These are phyloP conservation scores for Periophthalmus modestus DNA, from an alignment of 2,113 vertebrate genomes.

Conservation along the genomic window DNA sequence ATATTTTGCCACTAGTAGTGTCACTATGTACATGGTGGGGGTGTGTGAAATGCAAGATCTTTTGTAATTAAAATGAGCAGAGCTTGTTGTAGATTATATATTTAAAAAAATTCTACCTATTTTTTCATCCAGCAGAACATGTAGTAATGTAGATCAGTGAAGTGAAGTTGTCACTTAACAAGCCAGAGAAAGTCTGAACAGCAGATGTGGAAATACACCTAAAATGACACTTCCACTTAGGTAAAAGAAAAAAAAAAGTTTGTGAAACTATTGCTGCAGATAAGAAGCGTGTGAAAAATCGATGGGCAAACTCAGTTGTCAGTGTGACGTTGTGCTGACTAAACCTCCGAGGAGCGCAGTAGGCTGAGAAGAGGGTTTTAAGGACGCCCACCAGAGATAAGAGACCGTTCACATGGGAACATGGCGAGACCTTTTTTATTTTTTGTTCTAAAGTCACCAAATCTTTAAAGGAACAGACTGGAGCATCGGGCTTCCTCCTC, in stretches of 20 bases:
- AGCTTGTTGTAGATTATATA: no score
- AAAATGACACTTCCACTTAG: constrained; percentile 55
- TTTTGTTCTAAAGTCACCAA: constrained; percentile 75
- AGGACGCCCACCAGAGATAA: constrained; percentile 78
- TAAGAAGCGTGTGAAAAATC: constrained; percentile 84
- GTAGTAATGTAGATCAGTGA: neutral
- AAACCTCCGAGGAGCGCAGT: constrained; percentile 67
- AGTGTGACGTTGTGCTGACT: constrained; percentile 75
- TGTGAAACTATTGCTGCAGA: constrained; percentile 72
- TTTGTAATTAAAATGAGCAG: no score
- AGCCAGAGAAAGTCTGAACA: constrained; percentile 18
- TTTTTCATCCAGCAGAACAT: no score
- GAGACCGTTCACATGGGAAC: constrained; percentile 74
- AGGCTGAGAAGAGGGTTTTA: constrained; percentile 75
- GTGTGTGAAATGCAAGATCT: no score
- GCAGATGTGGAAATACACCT: constrained; percentile 41
- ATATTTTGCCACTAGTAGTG: no score
- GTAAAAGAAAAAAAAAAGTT: constrained; percentile 58
- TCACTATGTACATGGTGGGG: no score
- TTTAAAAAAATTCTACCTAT: no score
- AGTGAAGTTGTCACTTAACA: neutral
- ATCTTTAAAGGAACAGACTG: constrained; percentile 79
- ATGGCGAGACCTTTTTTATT: constrained; percentile 51
- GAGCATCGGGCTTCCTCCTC: constrained; percentile 65
- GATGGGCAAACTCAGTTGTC: constrained; percentile 76